A percentile compares a stretch with the other conserved stretches of the same genome.
Conservation (phyloP, 2,888 invertebrate species). For the Polylopha cassiicola region DNA sequence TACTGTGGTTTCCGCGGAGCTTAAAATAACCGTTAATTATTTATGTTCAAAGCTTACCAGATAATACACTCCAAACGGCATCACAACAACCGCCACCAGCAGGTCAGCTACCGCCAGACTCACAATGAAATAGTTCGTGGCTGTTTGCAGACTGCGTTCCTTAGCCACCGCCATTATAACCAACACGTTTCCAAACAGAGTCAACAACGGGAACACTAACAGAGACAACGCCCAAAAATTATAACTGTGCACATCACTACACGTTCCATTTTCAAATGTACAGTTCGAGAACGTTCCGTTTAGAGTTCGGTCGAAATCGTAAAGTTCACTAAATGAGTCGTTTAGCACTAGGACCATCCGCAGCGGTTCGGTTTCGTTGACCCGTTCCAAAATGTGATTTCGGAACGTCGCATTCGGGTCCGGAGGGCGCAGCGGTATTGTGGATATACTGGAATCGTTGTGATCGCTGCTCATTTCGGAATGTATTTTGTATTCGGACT, state of each 20-base stretch:
- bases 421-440: constrained; percentile 40
- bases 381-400: too few relatives aligned
- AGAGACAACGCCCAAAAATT: constrained; percentile 93
- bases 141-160: constrained; percentile 94
- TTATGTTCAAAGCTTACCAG: constrained; percentile 97
- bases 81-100: constrained; percentile 97
- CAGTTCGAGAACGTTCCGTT: constrained; percentile 48
- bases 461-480: constrained; percentile 45
- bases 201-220: constrained; percentile 92
- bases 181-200: constrained; percentile 97
- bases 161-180: constrained; percentile 95
- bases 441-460: constrained; percentile 43
- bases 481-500: constrained; percentile 29
- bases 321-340: constrained; percentile 44
- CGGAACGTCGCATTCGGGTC: constrained; percentile 30
- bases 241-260: constrained; percentile 68
- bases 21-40: too few relatives aligned
- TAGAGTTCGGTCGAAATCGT: constrained; percentile 32
- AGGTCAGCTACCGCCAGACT: constrained; percentile 97
- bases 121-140: constrained; percentile 99
- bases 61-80: constrained; percentile 99
- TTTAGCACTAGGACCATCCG: constrained; percentile 44
- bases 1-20: too few relatives aligned
- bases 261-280: constrained; percentile 55
- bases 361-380: constrained; percentile 24